Conservation (phyloP, 2,797 vertebrate genomes). For the Microctenopoma steveboyesi region DNA sequence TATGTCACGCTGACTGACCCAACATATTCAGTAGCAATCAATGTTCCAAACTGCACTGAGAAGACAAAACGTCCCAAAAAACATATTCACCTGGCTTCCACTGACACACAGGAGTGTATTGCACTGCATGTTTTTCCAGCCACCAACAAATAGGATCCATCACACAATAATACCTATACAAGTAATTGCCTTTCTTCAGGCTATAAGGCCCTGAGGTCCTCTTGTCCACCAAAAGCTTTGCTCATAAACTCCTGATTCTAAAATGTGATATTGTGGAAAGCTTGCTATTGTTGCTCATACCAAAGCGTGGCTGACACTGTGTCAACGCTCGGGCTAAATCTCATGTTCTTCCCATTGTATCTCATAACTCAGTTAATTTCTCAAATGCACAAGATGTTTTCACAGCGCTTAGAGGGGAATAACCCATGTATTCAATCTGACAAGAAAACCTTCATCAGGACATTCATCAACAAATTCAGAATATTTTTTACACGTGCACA, state of each 20-base stretch:
- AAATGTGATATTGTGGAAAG: constrained; percentile 83
- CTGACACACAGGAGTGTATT: constrained; percentile 64
- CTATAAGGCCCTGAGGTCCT: constrained; percentile 83
- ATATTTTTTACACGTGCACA: constrained; percentile 18
- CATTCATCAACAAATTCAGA: constrained; percentile 32
- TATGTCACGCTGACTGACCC: constrained; percentile 3
- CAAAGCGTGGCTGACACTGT: constrained; percentile 71
- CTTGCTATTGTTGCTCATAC: constrained; percentile 73
- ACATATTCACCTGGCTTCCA: constrained; percentile 47
- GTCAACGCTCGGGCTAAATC: constrained; percentile 74
- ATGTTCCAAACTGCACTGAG: constrained; percentile 13
- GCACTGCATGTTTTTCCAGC: constrained; percentile 76
- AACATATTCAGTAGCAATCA: too few relatives aligned
- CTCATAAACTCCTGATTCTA: constrained; percentile 85
- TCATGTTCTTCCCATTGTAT: constrained; percentile 82
- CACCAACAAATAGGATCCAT: constrained; percentile 83
- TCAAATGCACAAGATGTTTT: constrained; percentile 79
- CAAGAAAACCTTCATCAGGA: constrained; percentile 35
- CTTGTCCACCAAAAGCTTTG: constrained; percentile 81
- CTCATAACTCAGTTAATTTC: constrained; percentile 81
- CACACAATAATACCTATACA: constrained; percentile 85
- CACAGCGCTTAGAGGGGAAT: constrained; percentile 68
- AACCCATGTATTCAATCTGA: constrained; percentile 60
- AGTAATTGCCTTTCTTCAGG: constrained; percentile 86
- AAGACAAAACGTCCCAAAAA: constrained; percentile 42